These are phyloP conservation scores for Alectura lathami DNA, from an alignment of 2,113 vertebrate species.

Conservation along the genomic window DNA sequence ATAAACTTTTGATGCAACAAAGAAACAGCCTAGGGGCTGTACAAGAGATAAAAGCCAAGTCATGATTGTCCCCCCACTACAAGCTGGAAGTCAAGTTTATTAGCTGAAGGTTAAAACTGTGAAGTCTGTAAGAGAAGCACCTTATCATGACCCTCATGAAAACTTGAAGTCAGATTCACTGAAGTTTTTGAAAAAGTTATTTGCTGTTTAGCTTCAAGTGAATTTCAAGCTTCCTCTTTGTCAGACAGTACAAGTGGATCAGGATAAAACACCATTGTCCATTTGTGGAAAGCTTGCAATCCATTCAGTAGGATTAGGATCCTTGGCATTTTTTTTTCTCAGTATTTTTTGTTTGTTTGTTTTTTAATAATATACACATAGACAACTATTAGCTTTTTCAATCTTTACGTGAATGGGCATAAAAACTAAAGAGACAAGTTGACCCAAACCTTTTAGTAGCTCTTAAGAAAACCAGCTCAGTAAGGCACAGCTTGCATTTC, in stretches of 20 bases:
- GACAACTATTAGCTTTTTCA: background rate
- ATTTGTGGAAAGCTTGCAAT: background rate
- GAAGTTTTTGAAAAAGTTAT: background rate
- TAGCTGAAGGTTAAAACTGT: background rate
- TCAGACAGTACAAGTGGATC: background rate
- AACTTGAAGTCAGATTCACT: background rate
- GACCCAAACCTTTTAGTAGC: background rate
- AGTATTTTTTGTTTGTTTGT: accelerated
- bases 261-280: background rate
- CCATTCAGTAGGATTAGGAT: background rate
- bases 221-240: background rate
- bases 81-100: background rate
- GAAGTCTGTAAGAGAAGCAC: background rate
- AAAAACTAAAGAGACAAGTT: background rate
- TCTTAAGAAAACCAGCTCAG: background rate
- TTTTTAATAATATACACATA: background rate
- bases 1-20: background rate
- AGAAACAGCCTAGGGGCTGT: background rate
- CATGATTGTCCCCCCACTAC: background rate
- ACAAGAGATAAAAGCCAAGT: background rate
- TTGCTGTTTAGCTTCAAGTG: background rate
- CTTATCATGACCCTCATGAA: background rate
- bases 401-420: background rate
- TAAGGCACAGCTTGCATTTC: background rate
- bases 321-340: background rate